phyloP scores from a whole-genome alignment of 2,888 invertebrate species.

The Deroplatys truncata region DNA sequence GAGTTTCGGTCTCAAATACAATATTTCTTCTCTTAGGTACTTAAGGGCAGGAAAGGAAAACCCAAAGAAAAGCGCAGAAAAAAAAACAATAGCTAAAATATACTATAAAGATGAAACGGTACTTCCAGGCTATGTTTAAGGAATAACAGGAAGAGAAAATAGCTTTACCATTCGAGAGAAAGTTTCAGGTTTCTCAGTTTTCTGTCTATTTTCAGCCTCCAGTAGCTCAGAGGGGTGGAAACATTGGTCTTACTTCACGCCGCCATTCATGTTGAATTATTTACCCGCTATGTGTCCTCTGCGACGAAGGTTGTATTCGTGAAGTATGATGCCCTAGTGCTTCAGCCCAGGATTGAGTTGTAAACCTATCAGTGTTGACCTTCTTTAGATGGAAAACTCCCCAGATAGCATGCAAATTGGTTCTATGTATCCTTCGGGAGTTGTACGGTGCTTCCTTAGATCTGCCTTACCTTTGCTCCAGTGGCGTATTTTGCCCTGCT shows the following conservation, averaged over 20 bases:
- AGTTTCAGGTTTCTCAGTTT: neutral
- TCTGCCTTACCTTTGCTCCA: neutral
- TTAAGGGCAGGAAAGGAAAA: too few relatives aligned
- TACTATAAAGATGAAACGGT: too few relatives aligned
- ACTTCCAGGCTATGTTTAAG: too few relatives aligned
- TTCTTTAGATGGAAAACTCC: constrained; percentile 22
- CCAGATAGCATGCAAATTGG: constrained; percentile 22
- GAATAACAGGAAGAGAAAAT: neutral
- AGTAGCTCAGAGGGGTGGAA: neutral
- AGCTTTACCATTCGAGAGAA: neutral
- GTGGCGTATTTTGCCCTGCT: neutral
- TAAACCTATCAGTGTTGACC: constrained; percentile 22
- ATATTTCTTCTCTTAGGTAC: too few relatives aligned
- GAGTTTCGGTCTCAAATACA: too few relatives aligned
- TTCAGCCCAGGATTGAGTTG: constrained; percentile 20
- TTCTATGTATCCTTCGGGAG: constrained; percentile 16
- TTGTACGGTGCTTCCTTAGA: neutral
- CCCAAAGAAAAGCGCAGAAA: too few relatives aligned
- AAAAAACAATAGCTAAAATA: too few relatives aligned
- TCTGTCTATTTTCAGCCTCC: neutral
- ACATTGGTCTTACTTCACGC: neutral
- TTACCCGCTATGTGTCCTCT: neutral
- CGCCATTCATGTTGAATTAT: constrained; percentile 17
- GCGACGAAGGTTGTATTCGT: neutral
- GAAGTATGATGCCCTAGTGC: neutral